Evolutionary conservation across 2,113 vertebrate genomes (phyloP), one percentile per base, ranked within the genome.

Genomic region (Tichodroma muraria): DNA sequence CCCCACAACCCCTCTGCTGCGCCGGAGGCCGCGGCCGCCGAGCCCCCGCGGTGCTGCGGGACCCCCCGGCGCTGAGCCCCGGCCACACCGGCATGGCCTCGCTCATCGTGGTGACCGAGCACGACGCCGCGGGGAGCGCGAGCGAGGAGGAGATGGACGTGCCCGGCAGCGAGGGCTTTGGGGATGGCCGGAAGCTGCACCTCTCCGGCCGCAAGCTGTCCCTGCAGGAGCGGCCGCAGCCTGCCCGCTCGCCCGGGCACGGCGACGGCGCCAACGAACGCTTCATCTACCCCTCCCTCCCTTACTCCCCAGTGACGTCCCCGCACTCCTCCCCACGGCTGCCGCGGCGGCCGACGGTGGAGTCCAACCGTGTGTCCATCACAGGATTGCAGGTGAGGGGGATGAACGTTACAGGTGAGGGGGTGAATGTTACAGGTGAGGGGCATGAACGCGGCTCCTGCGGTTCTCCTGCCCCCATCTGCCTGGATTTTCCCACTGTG

Each of bases 291-390:
- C 98, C 98, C 0, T 98, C 98, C 11, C 97, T 99, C 24, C 98
- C 98, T 8, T 98, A 98, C 96, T 99, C 99, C 1, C 99, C 99
- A 0, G 97, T 98, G 83, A 98, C 98, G 0, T 99, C 99, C 13
- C 99, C 99, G 0, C 99, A 99, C 95, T 99, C 98, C 6, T 99
- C 99, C 15, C 99, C 99, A 0, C 98, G 99, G 47, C 95, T 99
- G 94, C 99, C 99, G 1, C 98, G 99, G 63, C 94, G 99, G 63
- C 99, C 99, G 3, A 99, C 99, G 0, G 98, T 99, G 92, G 99
- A 99, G 95, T 99, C 99, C 2, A 98, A 99, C 97, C 98, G 99
- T 1, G 99, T 99, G 72, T 99, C 99, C 79, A 99, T 99, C 98
- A 99, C 98, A 0, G 99, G 99, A 63, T 96, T 99, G 81, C 99